Base-by-base conservation (phyloP, 2,797 vertebrate genomes). In the Varecia variegata region DNA sequence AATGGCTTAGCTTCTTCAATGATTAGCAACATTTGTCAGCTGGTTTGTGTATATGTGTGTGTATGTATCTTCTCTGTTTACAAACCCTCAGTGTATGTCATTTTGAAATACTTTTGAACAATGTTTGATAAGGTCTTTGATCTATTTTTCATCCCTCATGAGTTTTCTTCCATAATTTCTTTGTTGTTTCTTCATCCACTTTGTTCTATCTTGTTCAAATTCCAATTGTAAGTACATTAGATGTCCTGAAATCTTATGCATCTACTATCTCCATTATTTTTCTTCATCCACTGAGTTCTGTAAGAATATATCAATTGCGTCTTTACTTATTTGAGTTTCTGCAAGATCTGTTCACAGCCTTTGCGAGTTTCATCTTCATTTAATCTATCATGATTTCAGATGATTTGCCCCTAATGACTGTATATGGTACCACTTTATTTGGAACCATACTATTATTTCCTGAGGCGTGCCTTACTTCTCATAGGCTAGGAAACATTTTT, bases 161-260 rank as follows among this genome's bases (percentile, higher is more conserved):
- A 38, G 3, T 88, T 95, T 95, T 88, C 35, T 93, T 58, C 5
- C 4, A 43, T 82, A 45, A 62, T 86, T 83, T 97, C 32, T 88
- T 84, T 80, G 4, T n/a, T 85, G 47, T 90, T 92, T 90, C 70
- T 52, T 50, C 25, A 27, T 84, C 21, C 74, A 10, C 45, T 87
- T 92, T 90, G 4, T 77, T 70, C 10, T 81, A 3, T 90, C 2
- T 65, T 95, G 2, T 77, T 62, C 14, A 74, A 73, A 89, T 87
- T 17, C 17, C 6, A 67, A 30, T 50, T 67, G 20, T 74, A 83
- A 70, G 27, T 74, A 74, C 4, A 50, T 70, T 65, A n/a, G 71
- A 77, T 77, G 15, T 84, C 7, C 3, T 32, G 13, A 76, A 45
- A 81, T 56, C 3, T 35, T 67, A 60, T 52, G 1, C 23, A 77